A percentile compares a stretch with the other conserved stretches of the same genome.
phyloP scores from a whole-genome alignment of 2,797 vertebrate genomes.

The Sebastes oblongus region DNA sequence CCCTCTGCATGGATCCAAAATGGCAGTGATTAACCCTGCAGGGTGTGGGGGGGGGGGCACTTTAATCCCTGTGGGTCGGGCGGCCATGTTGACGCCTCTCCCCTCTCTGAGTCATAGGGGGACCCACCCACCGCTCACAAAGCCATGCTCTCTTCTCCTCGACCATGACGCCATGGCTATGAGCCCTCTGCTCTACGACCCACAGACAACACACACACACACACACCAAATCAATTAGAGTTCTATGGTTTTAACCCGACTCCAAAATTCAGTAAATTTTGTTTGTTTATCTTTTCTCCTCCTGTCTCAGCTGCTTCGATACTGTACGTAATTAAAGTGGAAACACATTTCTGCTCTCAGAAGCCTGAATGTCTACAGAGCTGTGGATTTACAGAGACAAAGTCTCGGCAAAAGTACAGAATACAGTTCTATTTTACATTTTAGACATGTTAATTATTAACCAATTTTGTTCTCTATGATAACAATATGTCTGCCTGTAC shows the following conservation, averaged over 20 bases:
- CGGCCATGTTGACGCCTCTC: constrained; percentile 74
- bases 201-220: constrained; percentile 60
- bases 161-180: constrained; percentile 71
- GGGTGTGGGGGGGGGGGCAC: constrained; percentile 50
- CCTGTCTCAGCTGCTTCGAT: constrained; percentile 77
- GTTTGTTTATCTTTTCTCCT: constrained; percentile 80
- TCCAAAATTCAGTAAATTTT: constrained; percentile 78
- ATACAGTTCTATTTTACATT: constrained; percentile 10
- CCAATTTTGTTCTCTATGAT: not conserved
- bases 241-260: constrained; percentile 79
- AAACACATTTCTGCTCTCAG: constrained; percentile 36
- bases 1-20: constrained; percentile 72
- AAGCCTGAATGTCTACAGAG: constrained; percentile 21
- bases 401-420: not conserved
- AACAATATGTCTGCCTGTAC: not conserved
- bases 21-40: constrained; percentile 77
- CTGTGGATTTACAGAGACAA: not conserved
- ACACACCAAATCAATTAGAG: constrained; percentile 82
- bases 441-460: constrained; percentile 3
- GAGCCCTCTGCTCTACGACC: constrained; percentile 75
- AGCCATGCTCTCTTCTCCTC: constrained; percentile 77
- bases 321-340: constrained; percentile 74
- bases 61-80: constrained; percentile 63
- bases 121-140: constrained; percentile 77
- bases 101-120: constrained; percentile 78